Conservation (phyloP, 2,888 invertebrate species). For the Noctua janthe region DNA sequence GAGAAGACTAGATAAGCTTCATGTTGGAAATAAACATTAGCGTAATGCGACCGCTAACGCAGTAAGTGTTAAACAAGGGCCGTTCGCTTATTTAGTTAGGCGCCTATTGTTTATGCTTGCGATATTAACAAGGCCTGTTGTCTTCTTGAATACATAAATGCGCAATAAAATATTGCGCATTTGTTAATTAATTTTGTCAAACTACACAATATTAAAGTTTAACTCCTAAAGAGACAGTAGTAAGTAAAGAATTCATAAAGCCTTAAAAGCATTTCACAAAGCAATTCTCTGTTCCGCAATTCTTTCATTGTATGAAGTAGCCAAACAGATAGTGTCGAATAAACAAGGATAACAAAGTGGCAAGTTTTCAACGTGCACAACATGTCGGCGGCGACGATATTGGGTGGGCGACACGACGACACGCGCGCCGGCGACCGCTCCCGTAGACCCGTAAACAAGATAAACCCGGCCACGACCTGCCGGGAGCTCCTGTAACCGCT, state of each 20-base stretch:
- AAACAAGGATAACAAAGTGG: constrained; percentile 67
- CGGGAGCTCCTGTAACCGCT: constrained; percentile 49
- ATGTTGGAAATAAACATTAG: constrained; percentile 87
- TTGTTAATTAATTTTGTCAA: constrained; percentile 3
- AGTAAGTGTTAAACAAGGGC: constrained; percentile 79
- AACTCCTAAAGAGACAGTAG: neutral
- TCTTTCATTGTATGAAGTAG: constrained; percentile 57
- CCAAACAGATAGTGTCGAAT: constrained; percentile 61
- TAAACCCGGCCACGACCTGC: constrained; percentile 72
- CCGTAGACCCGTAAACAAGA: constrained; percentile 85
- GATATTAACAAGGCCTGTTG: constrained; percentile 21
- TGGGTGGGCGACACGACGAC: constrained; percentile 69
- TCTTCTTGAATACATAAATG: neutral
- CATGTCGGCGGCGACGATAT: constrained; percentile 69
- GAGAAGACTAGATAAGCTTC: constrained; percentile 88
- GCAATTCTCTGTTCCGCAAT: constrained; percentile 29
- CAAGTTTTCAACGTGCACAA: constrained; percentile 68
- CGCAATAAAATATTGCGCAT: constrained; percentile 3
- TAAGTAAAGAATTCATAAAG: constrained; percentile 10
- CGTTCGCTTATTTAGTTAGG: constrained; percentile 72
- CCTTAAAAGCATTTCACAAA: constrained; percentile 31
- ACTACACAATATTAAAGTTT: neutral
- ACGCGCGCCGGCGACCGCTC: constrained; percentile 68
- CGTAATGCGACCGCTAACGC: constrained; percentile 83
- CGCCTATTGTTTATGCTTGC: constrained; percentile 52